Evolutionary conservation across 2,888 invertebrate species (phyloP).

Genomic region (Hyles lineata): DNA sequence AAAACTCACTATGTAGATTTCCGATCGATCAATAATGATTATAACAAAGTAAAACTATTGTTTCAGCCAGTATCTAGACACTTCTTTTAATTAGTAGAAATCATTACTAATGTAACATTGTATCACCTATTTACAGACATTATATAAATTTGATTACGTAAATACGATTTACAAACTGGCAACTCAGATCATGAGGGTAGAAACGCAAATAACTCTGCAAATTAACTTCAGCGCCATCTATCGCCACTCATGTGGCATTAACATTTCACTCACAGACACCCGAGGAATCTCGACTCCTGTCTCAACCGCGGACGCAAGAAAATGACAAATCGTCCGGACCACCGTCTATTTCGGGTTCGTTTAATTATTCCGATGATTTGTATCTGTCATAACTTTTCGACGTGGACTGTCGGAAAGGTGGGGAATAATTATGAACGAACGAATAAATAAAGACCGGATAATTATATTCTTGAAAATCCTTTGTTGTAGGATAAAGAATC

Average conservation of each 20-base stretch:
- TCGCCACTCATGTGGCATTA: conserved; percentile 1
- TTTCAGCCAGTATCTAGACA: too few species aligned
- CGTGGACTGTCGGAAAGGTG: conserved; percentile 1
- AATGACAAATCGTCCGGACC: conserved; percentile 40
- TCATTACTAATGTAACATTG: too few species aligned
- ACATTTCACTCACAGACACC: conserved; percentile 4
- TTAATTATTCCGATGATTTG: conserved; percentile 50
- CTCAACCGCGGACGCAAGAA: conserved; percentile 31
- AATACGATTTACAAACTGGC: too few species aligned
- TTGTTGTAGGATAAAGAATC: neutral
- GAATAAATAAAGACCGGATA: conserved; percentile 13
- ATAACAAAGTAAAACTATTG: too few species aligned
- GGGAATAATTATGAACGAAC: conserved; percentile 7
- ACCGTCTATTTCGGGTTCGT: conserved; percentile 43
- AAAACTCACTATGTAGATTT: too few species aligned
- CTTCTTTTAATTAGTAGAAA: too few species aligned
- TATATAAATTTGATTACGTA: too few species aligned
- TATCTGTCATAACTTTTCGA: conserved; percentile 45
- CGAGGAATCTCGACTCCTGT: conserved; percentile 10
- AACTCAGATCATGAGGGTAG: too few species aligned
- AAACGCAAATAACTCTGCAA: neutral
- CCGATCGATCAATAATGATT: too few species aligned
- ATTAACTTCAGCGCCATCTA: conserved; percentile 9
- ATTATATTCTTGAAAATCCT: conserved; percentile 8
- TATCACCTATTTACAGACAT: too few species aligned